Evolutionary conservation across 2,113 vertebrate genomes (phyloP).

Genomic region (Vireo altiloquus): DNA sequence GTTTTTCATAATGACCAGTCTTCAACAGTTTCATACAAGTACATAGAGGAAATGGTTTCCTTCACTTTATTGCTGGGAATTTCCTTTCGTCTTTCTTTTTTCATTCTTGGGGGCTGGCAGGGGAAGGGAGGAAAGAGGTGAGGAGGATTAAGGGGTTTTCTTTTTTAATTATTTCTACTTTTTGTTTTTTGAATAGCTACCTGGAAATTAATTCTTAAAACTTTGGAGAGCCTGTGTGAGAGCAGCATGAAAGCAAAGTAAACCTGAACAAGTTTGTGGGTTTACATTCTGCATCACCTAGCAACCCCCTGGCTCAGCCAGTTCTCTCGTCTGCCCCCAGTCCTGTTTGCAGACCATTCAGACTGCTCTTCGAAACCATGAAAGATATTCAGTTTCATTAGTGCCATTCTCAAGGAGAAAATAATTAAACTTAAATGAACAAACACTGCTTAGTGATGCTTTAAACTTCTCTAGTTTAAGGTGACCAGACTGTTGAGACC

Average conservation of each 20-base stretch:
- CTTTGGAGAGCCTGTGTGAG: slow-evolving; percentile 77
- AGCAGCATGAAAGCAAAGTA: slow-evolving; percentile 79
- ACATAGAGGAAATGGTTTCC: background rate
- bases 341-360: slow-evolving; percentile 83
- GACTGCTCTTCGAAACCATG: slow-evolving; percentile 73
- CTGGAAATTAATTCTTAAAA: slow-evolving; percentile 75
- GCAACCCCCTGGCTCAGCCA: slow-evolving; percentile 78
- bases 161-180: slow-evolving; percentile 45
- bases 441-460: slow-evolving; percentile 75
- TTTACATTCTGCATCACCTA: slow-evolving; percentile 82
- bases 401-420: slow-evolving; percentile 81
- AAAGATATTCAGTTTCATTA: slow-evolving; percentile 84
- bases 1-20: background rate
- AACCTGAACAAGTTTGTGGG: slow-evolving; percentile 80
- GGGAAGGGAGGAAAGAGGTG: background rate
- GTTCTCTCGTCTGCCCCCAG: slow-evolving; percentile 76
- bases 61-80: background rate
- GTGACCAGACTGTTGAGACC: slow-evolving; percentile 29
- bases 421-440: slow-evolving; percentile 86
- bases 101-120: background rate
- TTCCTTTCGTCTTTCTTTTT: background rate
- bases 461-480: slow-evolving; percentile 70
- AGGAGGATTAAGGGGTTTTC: background rate
- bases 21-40: background rate
- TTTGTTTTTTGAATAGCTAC: slow-evolving; percentile 59